Evolutionary conservation across 2,113 vertebrate species (phyloP), one percentile per base, ranked within the genome.

Genomic region (Mirza zaza): DNA sequence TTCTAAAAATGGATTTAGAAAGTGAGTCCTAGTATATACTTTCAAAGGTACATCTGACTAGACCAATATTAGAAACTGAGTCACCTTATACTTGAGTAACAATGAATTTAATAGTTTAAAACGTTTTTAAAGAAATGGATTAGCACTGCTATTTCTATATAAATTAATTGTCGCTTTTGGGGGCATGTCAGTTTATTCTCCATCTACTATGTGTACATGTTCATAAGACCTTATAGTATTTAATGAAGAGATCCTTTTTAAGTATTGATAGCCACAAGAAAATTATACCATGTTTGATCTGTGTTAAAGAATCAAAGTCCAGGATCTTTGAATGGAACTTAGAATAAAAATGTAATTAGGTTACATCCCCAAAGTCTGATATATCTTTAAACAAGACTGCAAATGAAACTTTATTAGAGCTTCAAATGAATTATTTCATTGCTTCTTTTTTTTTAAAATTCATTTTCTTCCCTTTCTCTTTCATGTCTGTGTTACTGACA

Each of bases 231-330:
- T 92, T 98, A 92, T 98, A 98, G 98, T 98, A 99, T 99, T 99
- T 99, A 99, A 99, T 99, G 98, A 99, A 99, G 98, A 98, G 98
- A 97, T 97, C 97, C 98, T 98, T 98, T 98, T 99, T 98, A 99
- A 99, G 98, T 98, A 99, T 99, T 99, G 98, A 99, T 99, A 99
- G 98, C 99, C 98, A 98, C 97, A 97, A 98, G 98, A 99, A 99
- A 99, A 99, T 99, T 99, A 99, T 98, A 98, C 98, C 98, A 98
- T 98, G 97, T 98, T 98, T 99, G 98, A 98, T 98, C 98, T 98
- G 97, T 98, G 98, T 98, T 98, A 98, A 98, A 98, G 98, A 98
- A 98, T 98, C 98, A 98, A 98, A 98, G 98, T 98, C 98, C 97
- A 91, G 97, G 98, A 97, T 97, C 98, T 98, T 98, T 98, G 98